phyloP scores from a whole-genome alignment of 2,888 invertebrate species.

The Acrobasis consociella region DNA sequence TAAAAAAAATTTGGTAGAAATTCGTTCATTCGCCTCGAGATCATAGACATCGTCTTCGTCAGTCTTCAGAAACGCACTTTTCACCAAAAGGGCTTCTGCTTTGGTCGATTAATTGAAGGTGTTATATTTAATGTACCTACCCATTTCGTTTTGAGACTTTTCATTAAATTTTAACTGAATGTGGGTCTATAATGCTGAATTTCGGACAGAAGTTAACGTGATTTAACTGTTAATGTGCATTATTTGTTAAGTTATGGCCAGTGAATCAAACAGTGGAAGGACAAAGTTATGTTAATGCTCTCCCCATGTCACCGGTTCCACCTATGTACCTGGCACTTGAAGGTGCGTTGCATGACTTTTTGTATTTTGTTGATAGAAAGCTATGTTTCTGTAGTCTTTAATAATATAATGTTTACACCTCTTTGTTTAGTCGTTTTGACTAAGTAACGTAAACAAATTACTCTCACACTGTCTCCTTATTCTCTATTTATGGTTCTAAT shows the following conservation, averaged over 20 bases:
- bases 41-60: constrained; percentile 28
- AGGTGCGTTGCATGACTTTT: constrained; percentile 64
- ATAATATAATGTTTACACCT: constrained; percentile 36
- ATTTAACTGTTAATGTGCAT: constrained; percentile 43
- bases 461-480: constrained; percentile 49
- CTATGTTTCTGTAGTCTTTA: background rate
- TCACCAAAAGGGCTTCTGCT: constrained; percentile 42
- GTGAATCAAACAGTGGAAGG: constrained; percentile 64
- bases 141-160: constrained; percentile 43
- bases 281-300: constrained; percentile 77
- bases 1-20: background rate
- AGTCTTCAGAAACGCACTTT: constrained; percentile 28
- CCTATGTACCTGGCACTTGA: constrained; percentile 73
- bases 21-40: constrained; percentile 19
- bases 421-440: constrained; percentile 38
- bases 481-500: constrained; percentile 41
- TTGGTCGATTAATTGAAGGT: constrained; percentile 57
- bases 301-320: constrained; percentile 74
- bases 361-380: constrained; percentile 31
- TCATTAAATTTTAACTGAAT: constrained; percentile 57
- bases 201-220: constrained; percentile 40
- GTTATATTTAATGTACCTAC: constrained; percentile 52
- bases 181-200: constrained; percentile 51
- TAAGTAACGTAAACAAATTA: constrained; percentile 54
- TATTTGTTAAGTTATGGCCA: constrained; percentile 58